Conservation (phyloP, 2,113 vertebrate species). For the Carassius auratus region DNA sequence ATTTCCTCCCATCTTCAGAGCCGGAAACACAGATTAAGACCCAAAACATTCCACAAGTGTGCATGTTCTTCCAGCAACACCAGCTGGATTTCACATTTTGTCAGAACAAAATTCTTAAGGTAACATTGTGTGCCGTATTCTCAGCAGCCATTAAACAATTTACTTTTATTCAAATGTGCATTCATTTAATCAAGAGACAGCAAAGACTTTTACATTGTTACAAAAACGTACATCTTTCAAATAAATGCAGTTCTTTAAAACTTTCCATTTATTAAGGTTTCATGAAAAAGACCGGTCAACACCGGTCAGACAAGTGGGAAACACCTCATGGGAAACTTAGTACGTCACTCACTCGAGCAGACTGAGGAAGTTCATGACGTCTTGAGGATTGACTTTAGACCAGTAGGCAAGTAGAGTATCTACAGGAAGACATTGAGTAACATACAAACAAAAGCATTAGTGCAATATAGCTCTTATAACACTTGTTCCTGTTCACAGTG, state of each 20-base stretch:
- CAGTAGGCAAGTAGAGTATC: slow-evolving; percentile 90
- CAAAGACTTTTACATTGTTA: no score
- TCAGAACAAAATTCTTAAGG: background rate
- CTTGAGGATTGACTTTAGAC: slow-evolving; percentile 91
- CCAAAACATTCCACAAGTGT: background rate
- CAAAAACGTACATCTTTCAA: no score
- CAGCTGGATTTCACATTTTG: background rate
- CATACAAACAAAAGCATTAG: background rate
- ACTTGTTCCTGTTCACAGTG: slow-evolving; percentile 1
- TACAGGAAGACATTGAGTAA: slow-evolving; percentile 58
- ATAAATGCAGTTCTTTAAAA: no score
- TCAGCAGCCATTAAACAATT: no score
- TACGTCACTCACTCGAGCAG: slow-evolving; percentile 90
- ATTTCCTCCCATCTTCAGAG: background rate
- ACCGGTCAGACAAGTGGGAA: background rate
- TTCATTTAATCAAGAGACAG: no score
- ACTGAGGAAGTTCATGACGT: slow-evolving; percentile 89
- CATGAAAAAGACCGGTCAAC: no score
- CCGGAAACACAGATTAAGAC: background rate
- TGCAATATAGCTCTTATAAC: background rate
- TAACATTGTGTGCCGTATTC: background rate
- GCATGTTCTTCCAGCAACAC: background rate
- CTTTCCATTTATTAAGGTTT: no score
- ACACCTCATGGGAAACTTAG: slow-evolving; percentile 40
- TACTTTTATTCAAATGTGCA: no score